Percentiles rank a stretch among this genome's conserved stretches.
Conservation (phyloP, 2,888 invertebrate species). For the Caenorhabditis afra region DNA sequence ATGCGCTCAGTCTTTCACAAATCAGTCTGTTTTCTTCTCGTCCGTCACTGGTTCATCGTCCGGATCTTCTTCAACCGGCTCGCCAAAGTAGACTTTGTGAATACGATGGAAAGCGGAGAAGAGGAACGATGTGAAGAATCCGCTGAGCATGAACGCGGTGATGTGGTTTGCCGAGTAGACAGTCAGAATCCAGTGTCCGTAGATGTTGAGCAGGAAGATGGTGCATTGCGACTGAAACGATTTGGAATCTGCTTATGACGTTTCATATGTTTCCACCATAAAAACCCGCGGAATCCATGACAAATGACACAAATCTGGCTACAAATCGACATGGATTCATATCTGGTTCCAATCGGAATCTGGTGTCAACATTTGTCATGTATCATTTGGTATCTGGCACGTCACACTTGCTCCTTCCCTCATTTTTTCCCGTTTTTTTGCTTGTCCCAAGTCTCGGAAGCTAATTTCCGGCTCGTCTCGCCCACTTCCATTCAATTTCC, state of each 20-base stretch:
- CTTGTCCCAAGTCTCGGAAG: neutral
- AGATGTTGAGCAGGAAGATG: conserved; percentile 71
- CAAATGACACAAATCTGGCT: neutral
- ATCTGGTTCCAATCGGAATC: too few species aligned
- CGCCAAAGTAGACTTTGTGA: conserved; percentile 60
- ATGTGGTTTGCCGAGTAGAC: conserved; percentile 73
- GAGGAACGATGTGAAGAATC: conserved; percentile 78
- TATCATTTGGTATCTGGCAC: neutral
- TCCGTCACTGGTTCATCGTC: conserved; percentile 9
- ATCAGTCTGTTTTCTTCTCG: conserved; percentile 44
- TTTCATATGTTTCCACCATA: neutral
- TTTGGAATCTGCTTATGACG: neutral
- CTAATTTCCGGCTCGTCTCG: too few species aligned
- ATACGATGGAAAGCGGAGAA: conserved; percentile 70
- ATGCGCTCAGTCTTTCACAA: too few species aligned
- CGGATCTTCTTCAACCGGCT: conserved; percentile 15
- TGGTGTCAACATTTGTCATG: neutral
- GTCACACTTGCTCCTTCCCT: neutral
- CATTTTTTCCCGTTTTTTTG: neutral
- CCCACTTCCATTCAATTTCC: neutral
- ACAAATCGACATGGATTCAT: neutral
- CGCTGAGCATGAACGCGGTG: conserved; percentile 77
- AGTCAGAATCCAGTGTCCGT: conserved; percentile 70
- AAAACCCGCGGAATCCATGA: too few species aligned
- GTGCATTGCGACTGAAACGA: conserved; percentile 74